Evolutionary conservation across 2,888 invertebrate genomes (phyloP).

Genomic region (Dione vanillae): DNA sequence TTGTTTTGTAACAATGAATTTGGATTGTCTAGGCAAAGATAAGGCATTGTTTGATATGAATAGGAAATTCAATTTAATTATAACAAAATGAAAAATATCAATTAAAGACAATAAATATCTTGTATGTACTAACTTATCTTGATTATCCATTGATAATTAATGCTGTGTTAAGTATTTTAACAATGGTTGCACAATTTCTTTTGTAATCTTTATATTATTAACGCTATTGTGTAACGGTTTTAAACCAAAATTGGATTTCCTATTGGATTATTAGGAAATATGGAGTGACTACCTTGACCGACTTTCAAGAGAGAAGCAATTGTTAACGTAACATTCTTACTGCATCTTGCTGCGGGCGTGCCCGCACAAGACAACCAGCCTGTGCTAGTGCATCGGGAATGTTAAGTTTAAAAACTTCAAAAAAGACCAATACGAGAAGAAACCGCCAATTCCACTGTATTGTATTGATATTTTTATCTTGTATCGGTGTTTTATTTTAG

Average conservation of each 20-base stretch:
- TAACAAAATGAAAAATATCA: background rate
- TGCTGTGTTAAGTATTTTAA: background rate
- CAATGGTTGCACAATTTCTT: background rate
- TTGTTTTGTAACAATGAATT: too few relatives aligned
- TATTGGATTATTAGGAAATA: constrained; percentile 10
- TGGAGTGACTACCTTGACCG: constrained; percentile 8
- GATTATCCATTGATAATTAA: background rate
- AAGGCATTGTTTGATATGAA: background rate
- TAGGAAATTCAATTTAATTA: background rate
- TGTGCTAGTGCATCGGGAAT: constrained; percentile 58
- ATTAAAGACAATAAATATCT: background rate
- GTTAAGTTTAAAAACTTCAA: constrained; percentile 51
- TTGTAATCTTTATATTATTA: background rate
- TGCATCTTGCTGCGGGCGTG: constrained; percentile 67
- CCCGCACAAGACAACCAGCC: constrained; percentile 53
- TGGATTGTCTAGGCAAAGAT: background rate
- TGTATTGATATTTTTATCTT: background rate
- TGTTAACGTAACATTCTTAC: constrained; percentile 70
- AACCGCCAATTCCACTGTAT: background rate
- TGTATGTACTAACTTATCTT: background rate
- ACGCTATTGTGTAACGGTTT: background rate
- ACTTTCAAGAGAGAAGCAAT: constrained; percentile 21
- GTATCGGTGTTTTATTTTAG: background rate
- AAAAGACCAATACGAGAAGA: constrained; percentile 7
- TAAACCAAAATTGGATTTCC: background rate